phyloP scores from a whole-genome alignment of 2,113 vertebrate species.

The Brachionichthys hirsutus region DNA sequence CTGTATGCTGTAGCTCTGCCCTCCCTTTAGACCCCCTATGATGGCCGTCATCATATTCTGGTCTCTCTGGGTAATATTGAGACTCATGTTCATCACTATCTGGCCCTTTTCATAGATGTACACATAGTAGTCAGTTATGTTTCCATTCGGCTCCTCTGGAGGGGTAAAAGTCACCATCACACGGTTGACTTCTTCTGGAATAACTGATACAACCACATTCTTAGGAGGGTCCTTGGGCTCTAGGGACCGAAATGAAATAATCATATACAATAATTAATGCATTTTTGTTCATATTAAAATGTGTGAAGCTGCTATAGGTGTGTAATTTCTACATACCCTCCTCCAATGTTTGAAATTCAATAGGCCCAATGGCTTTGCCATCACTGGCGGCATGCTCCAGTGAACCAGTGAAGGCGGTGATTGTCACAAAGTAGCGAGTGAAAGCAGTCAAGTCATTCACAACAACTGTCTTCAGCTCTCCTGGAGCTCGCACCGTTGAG shows the following conservation, averaged over 20 bases:
- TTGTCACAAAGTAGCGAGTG: conserved; percentile 84
- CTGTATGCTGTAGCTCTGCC: conserved; percentile 89
- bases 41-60: conserved; percentile 82
- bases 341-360: conserved; percentile 86
- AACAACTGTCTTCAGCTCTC: conserved; percentile 79
- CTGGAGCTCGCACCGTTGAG: conserved; percentile 78
- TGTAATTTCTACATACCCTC: conserved; percentile 77
- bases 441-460: conserved; percentile 87
- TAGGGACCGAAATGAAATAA: conserved; percentile 54
- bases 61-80: conserved; percentile 79
- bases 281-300: neutral
- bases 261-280: neutral
- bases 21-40: conserved; percentile 92
- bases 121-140: conserved; percentile 88
- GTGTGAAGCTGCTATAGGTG: neutral
- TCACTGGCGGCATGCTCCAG: conserved; percentile 73
- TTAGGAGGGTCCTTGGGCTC: conserved; percentile 92
- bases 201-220: conserved; percentile 86
- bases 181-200: conserved; percentile 88
- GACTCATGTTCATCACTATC: conserved; percentile 78
- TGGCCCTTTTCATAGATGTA: conserved; percentile 83
- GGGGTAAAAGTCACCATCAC: conserved; percentile 89
- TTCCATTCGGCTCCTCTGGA: conserved; percentile 88
- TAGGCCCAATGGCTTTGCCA: conserved; percentile 81
- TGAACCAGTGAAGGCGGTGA: conserved; percentile 87